A percentile compares a stretch with the other conserved stretches of the same genome.
Conservation (phyloP, 2,797 vertebrate genomes). For the Odontamblyopus rebecca region DNA sequence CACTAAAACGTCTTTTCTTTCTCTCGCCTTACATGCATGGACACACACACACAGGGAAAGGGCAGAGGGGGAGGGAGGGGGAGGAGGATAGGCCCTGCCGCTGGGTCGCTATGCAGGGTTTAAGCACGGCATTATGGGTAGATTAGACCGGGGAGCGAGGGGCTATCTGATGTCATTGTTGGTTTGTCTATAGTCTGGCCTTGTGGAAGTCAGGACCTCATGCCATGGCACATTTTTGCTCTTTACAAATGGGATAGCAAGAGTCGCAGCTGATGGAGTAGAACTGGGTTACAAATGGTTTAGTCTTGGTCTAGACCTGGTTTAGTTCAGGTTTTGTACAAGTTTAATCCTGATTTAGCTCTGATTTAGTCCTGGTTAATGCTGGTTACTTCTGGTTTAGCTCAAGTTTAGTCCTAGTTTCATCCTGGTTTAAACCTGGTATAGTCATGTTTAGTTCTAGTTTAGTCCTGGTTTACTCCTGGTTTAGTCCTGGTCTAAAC, state of each 20-base stretch:
- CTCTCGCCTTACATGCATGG: slow-evolving; percentile 56
- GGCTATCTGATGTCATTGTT: slow-evolving; percentile 78
- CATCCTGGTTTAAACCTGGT: too few species aligned
- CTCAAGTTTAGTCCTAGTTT: too few species aligned
- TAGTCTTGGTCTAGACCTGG: background rate
- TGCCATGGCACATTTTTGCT: slow-evolving; percentile 61
- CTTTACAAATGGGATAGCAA: slow-evolving; percentile 52
- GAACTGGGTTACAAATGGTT: background rate
- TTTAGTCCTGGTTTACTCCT: background rate
- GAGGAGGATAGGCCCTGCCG: slow-evolving; percentile 49
- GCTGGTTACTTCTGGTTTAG: too few species aligned
- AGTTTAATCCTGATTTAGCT: too few species aligned
- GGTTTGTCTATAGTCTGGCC: slow-evolving; percentile 58
- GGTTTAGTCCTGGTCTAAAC: background rate
- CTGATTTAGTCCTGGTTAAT: too few species aligned
- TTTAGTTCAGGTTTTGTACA: background rate
- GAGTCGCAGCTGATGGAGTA: slow-evolving; percentile 45
- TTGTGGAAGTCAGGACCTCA: slow-evolving; percentile 64
- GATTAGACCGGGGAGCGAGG: slow-evolving; percentile 72
- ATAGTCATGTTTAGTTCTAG: too few species aligned
- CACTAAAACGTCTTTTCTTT: slow-evolving; percentile 64
- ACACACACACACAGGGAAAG: slow-evolving; percentile 61
- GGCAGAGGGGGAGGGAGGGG: slow-evolving; percentile 59
- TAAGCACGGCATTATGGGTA: slow-evolving; percentile 75
- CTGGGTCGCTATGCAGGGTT: slow-evolving; percentile 68